Percentiles rank a stretch among this genome's conserved stretches.
These are phyloP conservation scores for Alligator mississippiensis DNA, from an alignment of 2,113 vertebrate species.

Conservation along the genomic window DNA sequence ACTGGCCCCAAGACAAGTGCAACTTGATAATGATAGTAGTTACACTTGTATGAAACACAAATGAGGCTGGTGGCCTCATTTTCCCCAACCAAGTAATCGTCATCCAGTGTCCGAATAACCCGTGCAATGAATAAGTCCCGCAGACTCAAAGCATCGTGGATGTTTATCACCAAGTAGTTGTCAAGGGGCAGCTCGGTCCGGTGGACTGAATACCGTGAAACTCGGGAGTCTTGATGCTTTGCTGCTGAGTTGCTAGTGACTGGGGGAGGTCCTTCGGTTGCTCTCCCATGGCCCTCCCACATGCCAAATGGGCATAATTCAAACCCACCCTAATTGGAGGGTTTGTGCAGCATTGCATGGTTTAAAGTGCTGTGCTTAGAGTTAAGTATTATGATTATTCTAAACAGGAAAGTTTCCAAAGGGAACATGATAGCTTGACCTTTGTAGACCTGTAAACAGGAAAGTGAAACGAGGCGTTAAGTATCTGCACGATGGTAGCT, in stretches of 20 bases:
- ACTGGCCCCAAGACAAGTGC: background rate
- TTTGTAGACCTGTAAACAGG: background rate
- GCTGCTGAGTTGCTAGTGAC: background rate
- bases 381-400: background rate
- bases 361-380: rapidly evolving
- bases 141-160: background rate
- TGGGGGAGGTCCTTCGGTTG: background rate
- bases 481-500: background rate
- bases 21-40: background rate
- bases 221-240: background rate
- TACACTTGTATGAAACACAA: background rate
- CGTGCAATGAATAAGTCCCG: background rate
- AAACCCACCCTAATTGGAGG: background rate
- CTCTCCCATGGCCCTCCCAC: background rate
- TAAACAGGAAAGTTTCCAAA: background rate
- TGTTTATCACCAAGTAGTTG: background rate
- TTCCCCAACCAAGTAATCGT: rapidly evolving
- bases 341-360: background rate
- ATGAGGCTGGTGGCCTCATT: rapidly evolving
- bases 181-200: background rate
- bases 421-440: background rate
- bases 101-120: background rate
- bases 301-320: background rate
- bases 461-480: background rate
- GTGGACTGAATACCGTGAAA: background rate